Evolutionary conservation across 2,888 invertebrate genomes (phyloP).

Genomic region (Teinopalpus imperialis): DNA sequence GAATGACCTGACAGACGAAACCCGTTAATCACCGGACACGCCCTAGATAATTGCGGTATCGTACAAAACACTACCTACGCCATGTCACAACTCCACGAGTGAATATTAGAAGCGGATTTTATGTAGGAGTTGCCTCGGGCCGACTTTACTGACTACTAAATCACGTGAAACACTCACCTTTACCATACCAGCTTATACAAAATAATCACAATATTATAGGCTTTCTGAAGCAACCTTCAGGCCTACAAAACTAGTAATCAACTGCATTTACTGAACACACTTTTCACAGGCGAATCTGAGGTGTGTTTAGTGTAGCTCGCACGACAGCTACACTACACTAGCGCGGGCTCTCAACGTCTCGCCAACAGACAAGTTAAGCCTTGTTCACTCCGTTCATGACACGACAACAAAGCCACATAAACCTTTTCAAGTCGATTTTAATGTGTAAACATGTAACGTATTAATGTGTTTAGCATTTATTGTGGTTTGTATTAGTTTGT

Average conservation of each 20-base stretch:
- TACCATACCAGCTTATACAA: slow-evolving; percentile 8
- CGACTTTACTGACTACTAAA: background rate
- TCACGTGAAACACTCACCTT: background rate
- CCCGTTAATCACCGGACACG: slow-evolving; percentile 19
- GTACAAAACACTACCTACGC: slow-evolving; percentile 21
- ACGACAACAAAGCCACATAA: slow-evolving; percentile 29
- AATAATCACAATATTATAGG: slow-evolving; percentile 13
- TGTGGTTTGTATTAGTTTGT: too few species aligned
- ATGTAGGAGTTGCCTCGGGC: slow-evolving; percentile 6
- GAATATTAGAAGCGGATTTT: slow-evolving; percentile 7
- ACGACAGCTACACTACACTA: slow-evolving; percentile 33
- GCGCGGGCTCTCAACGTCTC: slow-evolving; percentile 43
- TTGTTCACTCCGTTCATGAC: slow-evolving; percentile 30
- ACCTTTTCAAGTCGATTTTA: slow-evolving; percentile 28
- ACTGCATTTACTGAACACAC: slow-evolving; percentile 5
- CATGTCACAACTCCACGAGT: slow-evolving; percentile 6
- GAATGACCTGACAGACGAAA: slow-evolving; percentile 10
- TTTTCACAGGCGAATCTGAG: too few species aligned
- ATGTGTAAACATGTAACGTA: slow-evolving; percentile 18
- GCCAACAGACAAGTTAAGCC: slow-evolving; percentile 43
- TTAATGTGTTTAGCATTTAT: slow-evolving; percentile 1
- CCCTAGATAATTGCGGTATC: slow-evolving; percentile 22
- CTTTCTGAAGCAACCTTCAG: slow-evolving; percentile 8
- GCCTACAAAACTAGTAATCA: slow-evolving; percentile 19
- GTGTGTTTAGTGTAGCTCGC: slow-evolving; percentile 35